These are phyloP conservation scores for Tragelaphus buxtoni DNA, from an alignment of 2,113 vertebrate genomes.

Conservation along the genomic window DNA sequence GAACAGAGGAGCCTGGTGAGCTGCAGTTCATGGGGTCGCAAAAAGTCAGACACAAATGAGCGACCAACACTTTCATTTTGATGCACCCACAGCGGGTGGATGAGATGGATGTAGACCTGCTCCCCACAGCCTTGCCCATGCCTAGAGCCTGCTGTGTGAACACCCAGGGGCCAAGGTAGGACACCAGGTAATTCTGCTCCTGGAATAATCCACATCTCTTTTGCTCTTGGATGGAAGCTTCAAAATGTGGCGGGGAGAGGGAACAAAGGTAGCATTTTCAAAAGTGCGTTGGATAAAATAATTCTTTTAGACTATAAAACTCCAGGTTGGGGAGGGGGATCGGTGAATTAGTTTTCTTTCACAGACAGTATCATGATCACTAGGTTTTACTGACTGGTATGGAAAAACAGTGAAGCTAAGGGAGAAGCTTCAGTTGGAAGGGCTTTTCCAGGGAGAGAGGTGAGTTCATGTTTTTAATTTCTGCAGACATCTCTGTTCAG, in stretches of 20 bases:
- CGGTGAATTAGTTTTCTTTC: not conserved
- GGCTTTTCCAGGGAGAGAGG: not conserved
- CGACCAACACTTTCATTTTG: not conserved
- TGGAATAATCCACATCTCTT: not conserved
- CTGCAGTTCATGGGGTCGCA: not conserved
- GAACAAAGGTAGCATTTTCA: not conserved
- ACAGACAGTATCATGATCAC: not conserved
- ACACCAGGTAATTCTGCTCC: not conserved
- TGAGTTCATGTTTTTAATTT: not conserved
- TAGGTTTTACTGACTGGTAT: not conserved
- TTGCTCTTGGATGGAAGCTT: not conserved
- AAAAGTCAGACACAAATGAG: not conserved
- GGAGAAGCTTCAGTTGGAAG: not conserved
- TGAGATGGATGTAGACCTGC: not conserved
- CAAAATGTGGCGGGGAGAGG: not conserved
- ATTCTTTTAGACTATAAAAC: not conserved
- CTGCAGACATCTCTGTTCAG: not conserved
- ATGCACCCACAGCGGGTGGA: not conserved
- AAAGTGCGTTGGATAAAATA: not conserved
- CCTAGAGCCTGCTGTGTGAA: not conserved
- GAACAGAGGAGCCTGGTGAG: not conserved
- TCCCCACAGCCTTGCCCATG: not conserved
- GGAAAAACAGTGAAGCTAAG: not conserved
- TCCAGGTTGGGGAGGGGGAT: not conserved
- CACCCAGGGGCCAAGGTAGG: not conserved